These are phyloP conservation scores for Polietes domitor DNA, from an alignment of 2,888 invertebrate genomes.

Conservation along the genomic window DNA sequence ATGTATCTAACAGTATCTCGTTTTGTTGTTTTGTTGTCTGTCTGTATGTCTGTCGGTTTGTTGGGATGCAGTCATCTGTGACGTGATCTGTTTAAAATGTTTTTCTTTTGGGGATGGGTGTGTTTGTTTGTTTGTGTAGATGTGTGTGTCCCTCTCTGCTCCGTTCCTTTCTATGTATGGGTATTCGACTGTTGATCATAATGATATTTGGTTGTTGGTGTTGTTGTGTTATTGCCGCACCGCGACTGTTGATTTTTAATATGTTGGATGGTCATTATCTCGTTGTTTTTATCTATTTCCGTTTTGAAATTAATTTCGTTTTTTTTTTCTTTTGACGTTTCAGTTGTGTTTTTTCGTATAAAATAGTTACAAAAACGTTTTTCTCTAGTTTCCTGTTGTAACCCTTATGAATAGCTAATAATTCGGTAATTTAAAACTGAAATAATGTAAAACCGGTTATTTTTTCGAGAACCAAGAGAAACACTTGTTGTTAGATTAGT, in stretches of 20 bases:
- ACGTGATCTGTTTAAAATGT: conserved; percentile 62
- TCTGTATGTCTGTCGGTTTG: conserved; percentile 6
- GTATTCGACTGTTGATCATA: conserved; percentile 27
- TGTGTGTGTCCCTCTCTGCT: conserved; percentile 33
- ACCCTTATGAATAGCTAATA: conserved; percentile 26
- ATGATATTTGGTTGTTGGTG: conserved; percentile 41
- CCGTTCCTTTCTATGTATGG: conserved; percentile 24
- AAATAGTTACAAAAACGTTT: conserved; percentile 4
- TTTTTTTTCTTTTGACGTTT: conserved; percentile 6
- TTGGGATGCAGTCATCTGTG: conserved; percentile 65
- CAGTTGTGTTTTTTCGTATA: conserved; percentile 4
- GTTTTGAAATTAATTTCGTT: conserved; percentile 50
- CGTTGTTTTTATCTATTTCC: conserved; percentile 65
- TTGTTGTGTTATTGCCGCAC: conserved; percentile 8
- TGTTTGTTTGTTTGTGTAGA: not conserved
- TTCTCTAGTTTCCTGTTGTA: conserved; percentile 19
- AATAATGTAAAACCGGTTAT: conserved; percentile 14
- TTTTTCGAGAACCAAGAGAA: not conserved
- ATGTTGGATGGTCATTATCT: conserved; percentile 52
- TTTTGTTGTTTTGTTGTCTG: conserved; percentile 32
- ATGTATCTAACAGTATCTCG: conserved; percentile 60
- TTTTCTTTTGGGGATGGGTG: conserved; percentile 39
- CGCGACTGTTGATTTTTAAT: not conserved
- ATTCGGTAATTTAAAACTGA: not conserved
- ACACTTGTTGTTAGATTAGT: conserved; percentile 15